Conservation (phyloP, 2,797 vertebrate genomes). For the Neomorphus geoffroyi region DNA sequence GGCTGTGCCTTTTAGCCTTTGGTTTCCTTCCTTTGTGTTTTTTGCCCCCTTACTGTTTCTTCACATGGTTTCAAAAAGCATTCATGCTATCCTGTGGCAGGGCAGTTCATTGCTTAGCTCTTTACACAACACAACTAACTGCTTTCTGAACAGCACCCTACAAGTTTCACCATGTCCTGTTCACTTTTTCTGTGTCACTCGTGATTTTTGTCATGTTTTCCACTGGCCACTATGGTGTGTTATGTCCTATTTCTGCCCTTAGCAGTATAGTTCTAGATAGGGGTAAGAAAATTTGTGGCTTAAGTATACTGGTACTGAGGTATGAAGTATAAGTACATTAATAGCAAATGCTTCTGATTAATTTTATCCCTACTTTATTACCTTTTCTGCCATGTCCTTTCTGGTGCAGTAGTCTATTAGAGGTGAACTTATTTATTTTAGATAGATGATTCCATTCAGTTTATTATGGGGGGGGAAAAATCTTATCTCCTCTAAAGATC, state of each 20-base stretch:
- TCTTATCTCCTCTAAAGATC: background rate
- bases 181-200: background rate
- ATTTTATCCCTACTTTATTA: background rate
- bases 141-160: background rate
- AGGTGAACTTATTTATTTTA: background rate
- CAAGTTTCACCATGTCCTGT: background rate
- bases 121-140: background rate
- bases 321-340: background rate
- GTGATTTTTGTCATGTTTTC: background rate
- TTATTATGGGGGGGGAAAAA: too few species aligned
- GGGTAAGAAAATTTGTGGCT: background rate
- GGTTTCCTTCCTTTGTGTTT: background rate
- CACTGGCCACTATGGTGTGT: background rate
- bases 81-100: rapidly evolving
- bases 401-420: background rate
- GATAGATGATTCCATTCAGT: background rate
- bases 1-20: background rate
- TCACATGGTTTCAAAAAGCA: background rate
- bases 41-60: background rate
- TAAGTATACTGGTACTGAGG: background rate
- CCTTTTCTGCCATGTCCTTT: background rate
- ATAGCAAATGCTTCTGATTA: background rate
- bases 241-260: background rate
- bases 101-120: background rate
- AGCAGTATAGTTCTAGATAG: background rate